A percentile compares a stretch with the other conserved stretches of the same genome.
phyloP scores from a whole-genome alignment of 2,113 vertebrate genomes.

The Rhombomys opimus region DNA sequence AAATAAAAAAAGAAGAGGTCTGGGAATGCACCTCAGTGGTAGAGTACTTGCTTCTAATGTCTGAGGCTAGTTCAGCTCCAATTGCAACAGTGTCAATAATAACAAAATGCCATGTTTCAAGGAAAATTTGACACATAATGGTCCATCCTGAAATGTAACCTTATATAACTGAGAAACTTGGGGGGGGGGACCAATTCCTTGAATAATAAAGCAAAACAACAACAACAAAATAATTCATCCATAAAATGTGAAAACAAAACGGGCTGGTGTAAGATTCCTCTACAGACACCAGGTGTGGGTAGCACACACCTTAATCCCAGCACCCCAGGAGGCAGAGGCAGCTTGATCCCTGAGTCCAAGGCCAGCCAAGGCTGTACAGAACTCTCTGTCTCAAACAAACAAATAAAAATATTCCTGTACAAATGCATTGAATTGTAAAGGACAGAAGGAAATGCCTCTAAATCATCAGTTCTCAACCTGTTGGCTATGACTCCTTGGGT shows the following conservation, averaged over 20 bases:
- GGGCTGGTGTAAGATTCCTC: background rate
- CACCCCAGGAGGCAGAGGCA: background rate
- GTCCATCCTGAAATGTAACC: background rate
- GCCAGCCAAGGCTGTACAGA: background rate
- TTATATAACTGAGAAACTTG: background rate
- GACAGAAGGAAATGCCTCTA: constrained; percentile 1
- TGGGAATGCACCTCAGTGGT: background rate
- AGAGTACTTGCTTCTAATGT: background rate
- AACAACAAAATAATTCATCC: background rate
- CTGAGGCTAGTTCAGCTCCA: background rate
- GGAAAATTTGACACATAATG: background rate
- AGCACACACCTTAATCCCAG: background rate
- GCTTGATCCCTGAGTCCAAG: background rate
- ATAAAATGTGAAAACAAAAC: background rate
- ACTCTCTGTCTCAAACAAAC: background rate
- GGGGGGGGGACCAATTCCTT: background rate
- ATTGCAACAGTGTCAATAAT: background rate
- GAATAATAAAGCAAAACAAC: background rate
- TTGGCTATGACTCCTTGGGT: too few species aligned
- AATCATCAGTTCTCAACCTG: background rate
- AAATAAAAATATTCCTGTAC: background rate
- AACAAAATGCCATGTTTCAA: background rate
- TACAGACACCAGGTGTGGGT: background rate
- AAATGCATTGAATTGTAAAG: background rate
- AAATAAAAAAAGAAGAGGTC: constrained; percentile 36